phyloP scores from a whole-genome alignment of 2,888 invertebrate genomes.

The Hirudinaria manillensis region DNA sequence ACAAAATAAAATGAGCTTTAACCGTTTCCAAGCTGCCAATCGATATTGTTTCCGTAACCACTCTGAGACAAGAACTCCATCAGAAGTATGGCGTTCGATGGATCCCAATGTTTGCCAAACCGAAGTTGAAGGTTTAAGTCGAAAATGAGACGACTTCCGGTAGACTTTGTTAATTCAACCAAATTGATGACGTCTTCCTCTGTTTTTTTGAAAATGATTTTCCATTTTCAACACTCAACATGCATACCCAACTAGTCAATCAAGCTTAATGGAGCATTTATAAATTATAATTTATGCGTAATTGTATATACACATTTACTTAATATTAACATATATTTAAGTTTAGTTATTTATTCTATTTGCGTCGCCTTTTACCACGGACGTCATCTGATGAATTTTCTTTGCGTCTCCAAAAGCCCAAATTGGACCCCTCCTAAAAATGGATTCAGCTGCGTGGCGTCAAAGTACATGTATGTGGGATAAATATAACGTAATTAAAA shows the following conservation, averaged over 20 bases:
- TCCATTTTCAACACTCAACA: background rate
- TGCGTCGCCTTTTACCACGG: no score
- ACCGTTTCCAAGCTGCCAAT: conserved; percentile 52
- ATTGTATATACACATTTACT: no score
- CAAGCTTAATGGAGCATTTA: background rate
- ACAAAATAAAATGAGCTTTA: background rate
- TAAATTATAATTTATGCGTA: background rate
- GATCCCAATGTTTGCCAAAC: conserved; percentile 62
- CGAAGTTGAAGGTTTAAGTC: conserved; percentile 66
- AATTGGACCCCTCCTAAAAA: no score
- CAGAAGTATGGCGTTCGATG: conserved; percentile 63
- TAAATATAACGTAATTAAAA: no score
- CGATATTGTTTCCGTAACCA: conserved; percentile 49
- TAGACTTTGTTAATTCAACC: conserved; percentile 39
- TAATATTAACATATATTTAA: no score
- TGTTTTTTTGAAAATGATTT: background rate
- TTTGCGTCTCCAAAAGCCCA: no score
- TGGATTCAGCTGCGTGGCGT: no score
- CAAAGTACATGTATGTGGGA: no score
- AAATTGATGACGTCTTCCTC: conserved; percentile 30
- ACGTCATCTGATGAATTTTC: no score
- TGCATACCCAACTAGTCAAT: background rate
- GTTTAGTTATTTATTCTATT: no score
- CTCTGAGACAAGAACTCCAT: conserved; percentile 62
- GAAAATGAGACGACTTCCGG: conserved; percentile 64